Evolutionary conservation across 2,888 invertebrate genomes (phyloP), one percentile per base, ranked within the genome.

Genomic region (Anarsia innoxiella): DNA sequence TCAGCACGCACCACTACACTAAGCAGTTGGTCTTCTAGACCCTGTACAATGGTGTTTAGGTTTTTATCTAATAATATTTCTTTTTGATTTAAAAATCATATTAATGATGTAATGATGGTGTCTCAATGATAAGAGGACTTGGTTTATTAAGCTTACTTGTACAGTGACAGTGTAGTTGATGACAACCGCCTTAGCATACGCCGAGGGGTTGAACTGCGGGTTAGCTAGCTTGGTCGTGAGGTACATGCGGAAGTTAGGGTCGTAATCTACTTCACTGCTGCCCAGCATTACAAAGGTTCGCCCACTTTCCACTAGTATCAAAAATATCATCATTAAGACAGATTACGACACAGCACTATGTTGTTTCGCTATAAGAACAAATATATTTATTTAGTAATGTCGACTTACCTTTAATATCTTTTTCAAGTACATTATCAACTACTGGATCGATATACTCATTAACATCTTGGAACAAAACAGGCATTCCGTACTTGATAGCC

Each of bases 361-460:
- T n/a, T n/a, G n/a, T n/a, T n/a, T n/a, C n/a, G n/a, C n/a, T n/a
- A n/a, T n/a, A n/a, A n/a, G n/a, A n/a, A n/a, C n/a, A n/a, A n/a
- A n/a, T n/a, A n/a, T n/a, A n/a, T n/a, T n/a, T n/a, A n/a, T n/a
- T n/a, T n/a, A 19, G 19, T 19, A 5, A 3, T 19, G 8, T 19
- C 19, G 8, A 9, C 25, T 35, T 67, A 91, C 91, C 86, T 86
- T 93, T 92, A 29, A 95, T 88, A 61, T 94, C 95, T 66, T 93
- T 95, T 63, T 93, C 93, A 6, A 97, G 79, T 0, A 96, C 91
- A 61, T 95, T 93, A 56, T 95, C 93, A 23, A 96, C 91, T 1
- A 96, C 93, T 0, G 96, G 96, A 74, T 97, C 96, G 23, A 97
- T 93, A 59, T 94, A 95, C 58, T 94, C 94, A 62, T 96, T 96